Conservation (phyloP, 1,140 invertebrate species). For the Tetragnatha versicolor region DNA sequence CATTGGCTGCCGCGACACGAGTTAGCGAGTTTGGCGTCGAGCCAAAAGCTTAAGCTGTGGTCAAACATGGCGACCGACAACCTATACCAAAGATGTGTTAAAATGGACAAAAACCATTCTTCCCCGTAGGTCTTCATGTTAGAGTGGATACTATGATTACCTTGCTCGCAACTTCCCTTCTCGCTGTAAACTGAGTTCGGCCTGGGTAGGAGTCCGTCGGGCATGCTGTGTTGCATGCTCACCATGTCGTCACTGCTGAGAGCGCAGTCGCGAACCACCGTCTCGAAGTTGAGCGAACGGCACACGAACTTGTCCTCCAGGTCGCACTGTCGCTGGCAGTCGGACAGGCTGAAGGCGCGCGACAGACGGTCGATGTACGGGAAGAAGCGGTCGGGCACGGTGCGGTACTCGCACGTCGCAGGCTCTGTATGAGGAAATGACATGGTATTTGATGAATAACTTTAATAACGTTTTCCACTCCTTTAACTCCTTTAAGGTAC, state of each 20-base stretch:
- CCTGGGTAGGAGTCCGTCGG: slow-evolving; percentile 46
- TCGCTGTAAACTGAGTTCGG: slow-evolving; percentile 66
- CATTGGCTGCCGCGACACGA: no score
- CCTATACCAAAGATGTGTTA: no score
- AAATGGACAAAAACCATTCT: no score
- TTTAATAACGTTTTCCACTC: no score
- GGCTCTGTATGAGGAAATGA: slow-evolving; percentile 61
- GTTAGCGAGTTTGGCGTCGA: no score
- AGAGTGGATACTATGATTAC: no score
- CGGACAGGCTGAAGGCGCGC: slow-evolving; percentile 59
- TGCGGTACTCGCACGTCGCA: slow-evolving; percentile 66
- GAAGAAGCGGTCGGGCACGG: slow-evolving; percentile 64
- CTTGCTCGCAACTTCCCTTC: slow-evolving; percentile 66
- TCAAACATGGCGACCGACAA: no score
- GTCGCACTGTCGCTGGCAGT: slow-evolving; percentile 66
- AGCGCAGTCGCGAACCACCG: slow-evolving; percentile 64
- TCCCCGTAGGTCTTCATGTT: no score
- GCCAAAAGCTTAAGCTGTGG: no score
- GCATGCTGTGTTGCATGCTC: slow-evolving; percentile 57
- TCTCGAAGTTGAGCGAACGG: slow-evolving; percentile 62
- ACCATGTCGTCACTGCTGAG: slow-evolving; percentile 66
- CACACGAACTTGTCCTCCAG: slow-evolving; percentile 66
- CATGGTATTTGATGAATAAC: no score
- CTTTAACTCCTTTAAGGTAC: no score
- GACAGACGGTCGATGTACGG: slow-evolving; percentile 64